Base-by-base conservation (phyloP, 2,888 invertebrate species). In the Strigamia maritima region DNA sequence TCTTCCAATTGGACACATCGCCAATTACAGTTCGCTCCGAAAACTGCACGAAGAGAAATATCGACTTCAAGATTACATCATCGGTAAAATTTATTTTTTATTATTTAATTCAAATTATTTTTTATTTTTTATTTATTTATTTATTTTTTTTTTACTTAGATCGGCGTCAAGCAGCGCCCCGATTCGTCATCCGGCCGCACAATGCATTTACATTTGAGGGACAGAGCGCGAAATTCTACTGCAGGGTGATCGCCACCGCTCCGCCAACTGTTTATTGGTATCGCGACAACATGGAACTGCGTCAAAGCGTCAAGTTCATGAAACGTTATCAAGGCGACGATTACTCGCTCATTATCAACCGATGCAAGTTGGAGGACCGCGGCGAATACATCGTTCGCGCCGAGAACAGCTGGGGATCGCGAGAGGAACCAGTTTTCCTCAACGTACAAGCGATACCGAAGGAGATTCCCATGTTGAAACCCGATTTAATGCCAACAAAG, bases 251-350 rank as follows among this genome's bases (percentile, higher is more conserved):
- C 85, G 96, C 96, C 0, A 91, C 93, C 82, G 97, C 98, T 31
- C 91, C 97, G 26, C 96, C 98, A 49, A 95, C 96, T 0, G 91
- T 99, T 81, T 94, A 96, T 26, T 99, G 99, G 99, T 93, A 92
- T 82, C 93, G 94, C 84, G 97, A 95, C 87, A 95, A 94, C 87
- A 90, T 91, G 84, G 98, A 98, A 85, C 88, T 99, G 79, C 90
- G 95, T 79, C 98, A 99, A 88, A 97, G 97, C 83, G 97, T 98
- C 82, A 99, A 99, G 88, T 97, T 94, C 87, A 99, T 99, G 98
- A 98, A 98, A 88, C 92, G 97, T 84, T 99, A 98, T 86, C 90
- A 92, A 70, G 95, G 94, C 79, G 96, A 98, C 83, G 97, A 98
- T 85, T 99, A 96, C 87, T 96, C 97, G 87, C 95, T 99, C 87